These are phyloP conservation scores for Drosophila greeni DNA, from an alignment of 2,888 invertebrate species.

Conservation along the genomic window DNA sequence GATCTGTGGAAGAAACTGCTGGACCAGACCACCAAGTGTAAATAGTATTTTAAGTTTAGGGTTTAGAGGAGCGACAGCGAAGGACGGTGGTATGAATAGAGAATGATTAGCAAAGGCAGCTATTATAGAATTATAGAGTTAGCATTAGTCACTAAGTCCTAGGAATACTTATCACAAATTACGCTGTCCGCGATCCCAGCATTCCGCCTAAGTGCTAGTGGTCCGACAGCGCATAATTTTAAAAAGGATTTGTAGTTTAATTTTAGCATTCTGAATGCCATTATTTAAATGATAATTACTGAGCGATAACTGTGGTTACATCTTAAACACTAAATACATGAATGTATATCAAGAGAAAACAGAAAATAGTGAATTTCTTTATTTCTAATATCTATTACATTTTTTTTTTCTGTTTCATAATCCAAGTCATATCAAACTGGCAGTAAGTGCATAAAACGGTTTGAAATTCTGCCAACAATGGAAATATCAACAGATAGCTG, in stretches of 20 bases:
- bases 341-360: conserved; percentile 33
- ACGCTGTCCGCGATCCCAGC: conserved; percentile 21
- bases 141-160: conserved; percentile 62
- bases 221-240: conserved; percentile 38
- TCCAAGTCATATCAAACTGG: no score
- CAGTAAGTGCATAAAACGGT: background rate
- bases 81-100: conserved; percentile 16
- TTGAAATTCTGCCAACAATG: background rate
- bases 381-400: background rate
- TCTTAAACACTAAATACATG: conserved; percentile 51
- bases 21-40: conserved; percentile 90
- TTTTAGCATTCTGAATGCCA: conserved; percentile 76
- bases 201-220: conserved; percentile 21
- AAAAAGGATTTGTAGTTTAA: conserved; percentile 63
- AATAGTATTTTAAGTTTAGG: conserved; percentile 78
- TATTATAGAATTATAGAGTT: conserved; percentile 44
- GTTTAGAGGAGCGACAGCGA: conserved; percentile 17
- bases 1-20: conserved; percentile 93
- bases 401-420: no score
- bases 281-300: conserved; percentile 67
- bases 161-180: conserved; percentile 50
- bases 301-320: conserved; percentile 66
- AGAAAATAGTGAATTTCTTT: background rate
- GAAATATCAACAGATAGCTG: background rate
- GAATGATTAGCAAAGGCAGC: conserved; percentile 39